phyloP scores from a whole-genome alignment of 2,888 invertebrate genomes.

The Polymixis lichenea region DNA sequence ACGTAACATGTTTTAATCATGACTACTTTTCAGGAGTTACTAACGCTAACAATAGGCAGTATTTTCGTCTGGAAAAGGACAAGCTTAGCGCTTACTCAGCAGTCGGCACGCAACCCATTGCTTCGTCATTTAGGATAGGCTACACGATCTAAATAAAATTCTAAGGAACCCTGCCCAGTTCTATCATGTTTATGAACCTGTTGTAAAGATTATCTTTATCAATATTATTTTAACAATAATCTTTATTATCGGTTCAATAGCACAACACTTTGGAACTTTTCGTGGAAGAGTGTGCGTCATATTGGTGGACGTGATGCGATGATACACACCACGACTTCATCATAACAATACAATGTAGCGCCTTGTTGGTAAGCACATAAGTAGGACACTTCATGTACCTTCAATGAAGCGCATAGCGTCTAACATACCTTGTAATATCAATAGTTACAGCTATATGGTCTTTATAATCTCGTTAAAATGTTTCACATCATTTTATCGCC shows the following conservation, averaged over 20 bases:
- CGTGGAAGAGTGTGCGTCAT: slow-evolving; percentile 59
- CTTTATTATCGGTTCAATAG: slow-evolving; percentile 28
- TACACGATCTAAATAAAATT: slow-evolving; percentile 11
- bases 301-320: slow-evolving; percentile 67
- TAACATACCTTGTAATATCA: slow-evolving; percentile 12
- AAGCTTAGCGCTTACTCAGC: slow-evolving; percentile 16
- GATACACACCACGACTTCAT: slow-evolving; percentile 66
- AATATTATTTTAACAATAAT: slow-evolving; percentile 29
- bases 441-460: neutral
- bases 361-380: slow-evolving; percentile 69
- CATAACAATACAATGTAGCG: slow-evolving; percentile 68
- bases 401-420: slow-evolving; percentile 64
- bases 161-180: neutral
- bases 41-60: slow-evolving; percentile 62
- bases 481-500: slow-evolving; percentile 49
- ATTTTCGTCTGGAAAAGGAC: slow-evolving; percentile 54
- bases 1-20: slow-evolving; percentile 54
- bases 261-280: slow-evolving; percentile 17
- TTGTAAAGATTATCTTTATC: slow-evolving; percentile 50
- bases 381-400: slow-evolving; percentile 54
- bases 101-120: neutral
- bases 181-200: slow-evolving; percentile 33
- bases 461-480: slow-evolving; percentile 23
- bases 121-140: slow-evolving; percentile 11
- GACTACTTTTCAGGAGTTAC: slow-evolving; percentile 44